Conservation (phyloP, 2,888 invertebrate genomes). For the Acanthosepion pharaonis region DNA sequence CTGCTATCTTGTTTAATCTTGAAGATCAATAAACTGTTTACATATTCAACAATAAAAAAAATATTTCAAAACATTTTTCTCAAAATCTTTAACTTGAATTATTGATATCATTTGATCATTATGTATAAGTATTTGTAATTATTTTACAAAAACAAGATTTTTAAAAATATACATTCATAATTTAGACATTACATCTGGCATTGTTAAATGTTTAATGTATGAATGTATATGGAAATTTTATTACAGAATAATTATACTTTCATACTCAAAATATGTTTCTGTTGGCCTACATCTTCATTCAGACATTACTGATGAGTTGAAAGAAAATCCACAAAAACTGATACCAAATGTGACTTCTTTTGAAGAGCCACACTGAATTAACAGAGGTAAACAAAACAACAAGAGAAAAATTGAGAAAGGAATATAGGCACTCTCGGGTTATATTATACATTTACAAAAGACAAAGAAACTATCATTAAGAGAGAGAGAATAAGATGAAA, state of each 20-base stretch:
- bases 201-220: neutral
- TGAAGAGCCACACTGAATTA: neutral
- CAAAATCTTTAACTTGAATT: neutral
- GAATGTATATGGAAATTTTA: neutral
- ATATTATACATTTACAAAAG: neutral
- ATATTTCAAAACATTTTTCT: neutral
- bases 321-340: neutral
- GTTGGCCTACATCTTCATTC: neutral
- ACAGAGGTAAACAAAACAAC: neutral
- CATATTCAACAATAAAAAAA: neutral
- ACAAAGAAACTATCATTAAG: neutral
- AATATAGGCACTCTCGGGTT: neutral
- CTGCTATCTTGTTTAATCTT: neutral
- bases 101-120: neutral
- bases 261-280: neutral
- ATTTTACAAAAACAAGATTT: neutral
- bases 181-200: neutral
- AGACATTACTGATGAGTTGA: neutral
- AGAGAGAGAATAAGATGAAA: neutral
- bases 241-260: neutral
- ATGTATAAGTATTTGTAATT: neutral
- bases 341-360: neutral
- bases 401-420: neutral
- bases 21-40: neutral
- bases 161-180: neutral